A percentile compares a stretch with the other conserved stretches of the same genome.
These are phyloP conservation scores for Horisme vitalbata DNA, from an alignment of 2,888 invertebrate species.

Conservation along the genomic window DNA sequence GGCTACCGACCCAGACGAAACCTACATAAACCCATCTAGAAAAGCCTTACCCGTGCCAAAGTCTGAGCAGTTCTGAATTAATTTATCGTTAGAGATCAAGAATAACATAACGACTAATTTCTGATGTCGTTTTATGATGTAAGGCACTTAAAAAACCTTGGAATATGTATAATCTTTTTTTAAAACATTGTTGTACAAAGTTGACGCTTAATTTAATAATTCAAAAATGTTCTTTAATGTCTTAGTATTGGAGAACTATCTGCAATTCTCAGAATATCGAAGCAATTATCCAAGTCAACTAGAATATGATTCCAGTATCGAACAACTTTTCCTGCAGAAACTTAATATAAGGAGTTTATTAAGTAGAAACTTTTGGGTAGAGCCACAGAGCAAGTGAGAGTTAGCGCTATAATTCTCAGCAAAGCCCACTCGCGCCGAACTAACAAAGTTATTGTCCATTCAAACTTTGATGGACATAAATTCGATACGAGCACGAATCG, in stretches of 20 bases:
- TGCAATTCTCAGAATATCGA: conserved; percentile 15
- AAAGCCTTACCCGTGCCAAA: conserved; percentile 26
- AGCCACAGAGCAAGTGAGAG: conserved; percentile 15
- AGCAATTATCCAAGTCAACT: conserved; percentile 27
- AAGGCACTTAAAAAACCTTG: conserved; percentile 1
- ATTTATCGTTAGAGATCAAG: conserved; percentile 25
- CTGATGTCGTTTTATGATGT: conserved; percentile 6
- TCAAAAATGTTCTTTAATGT: neutral
- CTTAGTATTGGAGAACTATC: neutral
- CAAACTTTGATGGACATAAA: conserved; percentile 57
- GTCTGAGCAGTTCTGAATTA: conserved; percentile 30
- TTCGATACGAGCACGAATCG: conserved; percentile 52
- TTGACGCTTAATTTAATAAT: neutral
- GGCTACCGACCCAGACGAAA: conserved; percentile 25
- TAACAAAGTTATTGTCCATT: conserved; percentile 61
- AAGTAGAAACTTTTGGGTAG: conserved; percentile 39
- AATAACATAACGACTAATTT: conserved; percentile 13
- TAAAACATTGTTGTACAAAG: conserved; percentile 1
- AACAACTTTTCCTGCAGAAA: conserved; percentile 30
- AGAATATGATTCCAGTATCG: conserved; percentile 28
- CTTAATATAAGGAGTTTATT: conserved; percentile 36
- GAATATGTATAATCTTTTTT: conserved; percentile 5
- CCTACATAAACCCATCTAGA: conserved; percentile 28
- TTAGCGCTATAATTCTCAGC: conserved; percentile 42
- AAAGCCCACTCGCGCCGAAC: conserved; percentile 48